A percentile compares a stretch with the other conserved stretches of the same genome.
Conservation (phyloP, 2,113 vertebrate genomes). For the Thamnophis sirtalis region DNA sequence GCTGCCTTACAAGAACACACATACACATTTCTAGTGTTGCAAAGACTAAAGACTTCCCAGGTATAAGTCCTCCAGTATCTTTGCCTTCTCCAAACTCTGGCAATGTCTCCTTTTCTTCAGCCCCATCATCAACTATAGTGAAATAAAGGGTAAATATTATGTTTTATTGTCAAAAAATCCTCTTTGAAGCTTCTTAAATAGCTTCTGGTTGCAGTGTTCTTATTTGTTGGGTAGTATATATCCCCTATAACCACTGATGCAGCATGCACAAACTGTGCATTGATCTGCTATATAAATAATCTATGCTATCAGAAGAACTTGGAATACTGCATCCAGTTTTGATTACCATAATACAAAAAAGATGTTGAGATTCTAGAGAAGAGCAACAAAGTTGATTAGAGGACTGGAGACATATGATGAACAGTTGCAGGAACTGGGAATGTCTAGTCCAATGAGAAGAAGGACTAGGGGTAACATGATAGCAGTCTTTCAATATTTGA, state of each 20-base stretch:
- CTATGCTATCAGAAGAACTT: neutral
- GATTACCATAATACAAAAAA: too few species aligned
- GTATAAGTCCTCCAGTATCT: constrained; percentile 89
- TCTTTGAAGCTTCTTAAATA: neutral
- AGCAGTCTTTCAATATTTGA: neutral
- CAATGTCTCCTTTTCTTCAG: constrained; percentile 92
- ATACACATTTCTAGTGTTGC: constrained; percentile 87
- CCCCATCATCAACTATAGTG: constrained; percentile 88
- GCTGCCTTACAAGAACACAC: constrained; percentile 85
- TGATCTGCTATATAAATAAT: neutral
- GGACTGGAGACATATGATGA: neutral
- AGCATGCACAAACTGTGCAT: neutral
- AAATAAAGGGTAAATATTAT: constrained; percentile 33
- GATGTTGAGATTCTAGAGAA: neutral
- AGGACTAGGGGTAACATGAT: neutral
- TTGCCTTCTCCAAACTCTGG: constrained; percentile 93
- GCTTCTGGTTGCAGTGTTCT: neutral
- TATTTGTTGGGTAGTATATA: neutral
- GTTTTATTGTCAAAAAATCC: constrained; percentile 8
- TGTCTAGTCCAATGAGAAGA: neutral
- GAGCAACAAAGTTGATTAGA: neutral
- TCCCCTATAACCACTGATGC: neutral
- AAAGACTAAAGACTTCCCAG: constrained; percentile 89
- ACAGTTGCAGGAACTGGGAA: neutral
- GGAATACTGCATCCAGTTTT: neutral